A percentile compares a stretch with the other conserved stretches of the same genome.
These are phyloP conservation scores for Triops longicaudatus DNA, from an alignment of 1,140 invertebrate genomes.

Conservation along the genomic window DNA sequence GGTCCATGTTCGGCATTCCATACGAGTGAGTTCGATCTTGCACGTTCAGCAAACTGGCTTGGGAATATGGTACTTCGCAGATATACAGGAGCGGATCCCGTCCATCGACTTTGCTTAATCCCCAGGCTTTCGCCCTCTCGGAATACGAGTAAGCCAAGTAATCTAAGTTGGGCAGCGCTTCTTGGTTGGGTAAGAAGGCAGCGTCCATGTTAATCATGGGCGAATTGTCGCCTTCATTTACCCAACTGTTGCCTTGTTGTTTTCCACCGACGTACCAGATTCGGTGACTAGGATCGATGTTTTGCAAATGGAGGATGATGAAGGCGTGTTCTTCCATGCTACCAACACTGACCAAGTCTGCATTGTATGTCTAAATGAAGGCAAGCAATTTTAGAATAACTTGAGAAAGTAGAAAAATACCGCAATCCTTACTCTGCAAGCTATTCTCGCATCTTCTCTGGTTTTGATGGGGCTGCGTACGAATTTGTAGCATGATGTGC, in stretches of 20 bases:
- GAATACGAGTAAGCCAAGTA: constrained; percentile 46
- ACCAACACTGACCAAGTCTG: constrained; percentile 70
- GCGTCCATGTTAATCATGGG: constrained; percentile 68
- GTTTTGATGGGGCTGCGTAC: constrained; percentile 70
- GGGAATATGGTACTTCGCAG: constrained; percentile 67
- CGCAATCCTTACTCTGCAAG: constrained; percentile 53
- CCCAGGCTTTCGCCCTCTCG: constrained; percentile 61
- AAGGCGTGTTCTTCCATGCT: constrained; percentile 78
- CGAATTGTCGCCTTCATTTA: constrained; percentile 70
- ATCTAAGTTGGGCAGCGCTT: constrained; percentile 43
- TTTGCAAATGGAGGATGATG: constrained; percentile 63
- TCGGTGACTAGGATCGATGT: constrained; percentile 72
- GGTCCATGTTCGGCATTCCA: constrained; percentile 64
- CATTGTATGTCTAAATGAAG: constrained; percentile 51
- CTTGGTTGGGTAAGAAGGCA: constrained; percentile 62
- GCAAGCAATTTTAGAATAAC: constrained; percentile 9
- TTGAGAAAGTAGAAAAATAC: constrained; percentile 17
- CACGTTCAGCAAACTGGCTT: constrained; percentile 55
- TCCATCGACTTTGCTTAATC: constrained; percentile 67
- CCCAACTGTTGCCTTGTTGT: constrained; percentile 65
- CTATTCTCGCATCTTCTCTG: constrained; percentile 65
- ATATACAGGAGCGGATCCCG: constrained; percentile 69
- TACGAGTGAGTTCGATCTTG: constrained; percentile 67
- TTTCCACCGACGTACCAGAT: constrained; percentile 76
- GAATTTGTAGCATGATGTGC: constrained; percentile 75